A percentile compares a stretch with the other conserved stretches of the same genome.
Conservation (phyloP, 53 echinoderm and acorn worm genomes). For the Henricia sp. region DNA sequence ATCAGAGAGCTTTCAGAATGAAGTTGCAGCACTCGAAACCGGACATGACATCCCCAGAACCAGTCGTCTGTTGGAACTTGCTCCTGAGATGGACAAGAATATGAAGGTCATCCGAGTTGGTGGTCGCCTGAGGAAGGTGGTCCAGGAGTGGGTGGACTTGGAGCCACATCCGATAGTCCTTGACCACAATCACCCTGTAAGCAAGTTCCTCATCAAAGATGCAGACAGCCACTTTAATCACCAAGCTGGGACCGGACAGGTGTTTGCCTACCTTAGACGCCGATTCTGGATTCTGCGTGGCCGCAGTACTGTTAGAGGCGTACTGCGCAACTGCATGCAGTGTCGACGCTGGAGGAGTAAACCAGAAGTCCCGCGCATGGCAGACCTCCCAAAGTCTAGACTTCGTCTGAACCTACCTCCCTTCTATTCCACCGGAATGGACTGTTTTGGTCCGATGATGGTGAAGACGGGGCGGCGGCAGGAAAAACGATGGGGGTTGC, state of each 20-base stretch:
- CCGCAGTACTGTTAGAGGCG: no score
- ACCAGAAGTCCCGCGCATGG: slow-evolving; percentile 16
- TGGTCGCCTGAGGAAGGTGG: background rate
- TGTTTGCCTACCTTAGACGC: no score
- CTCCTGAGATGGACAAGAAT: background rate
- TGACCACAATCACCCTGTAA: background rate
- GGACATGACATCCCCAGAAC: background rate
- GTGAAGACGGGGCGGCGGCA: no score
- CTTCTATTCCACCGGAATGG: slow-evolving; percentile 28
- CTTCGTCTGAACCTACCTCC: background rate
- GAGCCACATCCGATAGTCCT: slow-evolving; percentile 27
- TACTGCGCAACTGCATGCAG: background rate
- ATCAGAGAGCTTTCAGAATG: background rate
- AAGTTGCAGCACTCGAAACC: background rate
- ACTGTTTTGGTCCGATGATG: slow-evolving; percentile 47
- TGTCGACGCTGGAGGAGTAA: slow-evolving; percentile 25
- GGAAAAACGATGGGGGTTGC: no score
- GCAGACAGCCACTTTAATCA: slow-evolving; percentile 1
- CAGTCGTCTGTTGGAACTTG: background rate
- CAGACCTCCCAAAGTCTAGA: background rate
- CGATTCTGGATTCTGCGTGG: no score
- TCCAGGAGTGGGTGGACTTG: background rate
- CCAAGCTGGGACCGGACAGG: no score
- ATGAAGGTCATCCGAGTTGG: background rate
- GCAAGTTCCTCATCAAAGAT: slow-evolving; percentile 11